phyloP scores from a whole-genome alignment of 2,797 vertebrate genomes.

The Neomorphus geoffroyi region DNA sequence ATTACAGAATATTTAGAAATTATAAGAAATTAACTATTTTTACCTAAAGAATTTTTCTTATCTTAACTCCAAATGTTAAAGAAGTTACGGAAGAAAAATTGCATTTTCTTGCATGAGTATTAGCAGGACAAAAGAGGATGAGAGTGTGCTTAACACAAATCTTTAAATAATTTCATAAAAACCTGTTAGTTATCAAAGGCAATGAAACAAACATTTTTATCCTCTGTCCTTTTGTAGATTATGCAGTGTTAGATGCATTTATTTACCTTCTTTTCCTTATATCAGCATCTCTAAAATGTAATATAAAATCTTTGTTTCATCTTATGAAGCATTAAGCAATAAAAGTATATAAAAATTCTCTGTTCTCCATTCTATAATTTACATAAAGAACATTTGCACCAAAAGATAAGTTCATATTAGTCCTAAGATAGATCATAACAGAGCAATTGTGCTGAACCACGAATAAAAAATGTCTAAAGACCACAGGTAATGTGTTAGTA shows the following conservation, averaged over 20 bases:
- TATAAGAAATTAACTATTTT: not conserved
- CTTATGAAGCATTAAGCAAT: constrained; percentile 39
- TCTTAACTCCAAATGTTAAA: not conserved
- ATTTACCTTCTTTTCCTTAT: not conserved
- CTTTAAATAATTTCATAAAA: not conserved
- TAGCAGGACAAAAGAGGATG: not conserved
- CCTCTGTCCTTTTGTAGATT: constrained; percentile 14
- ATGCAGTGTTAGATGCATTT: not conserved
- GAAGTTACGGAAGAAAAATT: not conserved
- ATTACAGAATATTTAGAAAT: not conserved
- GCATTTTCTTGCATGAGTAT: not conserved
- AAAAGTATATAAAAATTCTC: constrained; percentile 30
- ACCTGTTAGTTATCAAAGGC: not conserved
- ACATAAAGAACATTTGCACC: constrained; percentile 37
- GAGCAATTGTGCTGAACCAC: constrained; percentile 19
- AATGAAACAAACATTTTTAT: not conserved
- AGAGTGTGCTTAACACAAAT: not conserved
- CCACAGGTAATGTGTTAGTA: not conserved
- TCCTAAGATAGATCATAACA: not conserved
- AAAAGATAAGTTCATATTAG: constrained; percentile 17
- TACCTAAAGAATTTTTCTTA: not conserved
- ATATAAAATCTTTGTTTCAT: constrained; percentile 36
- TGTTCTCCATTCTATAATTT: constrained; percentile 19
- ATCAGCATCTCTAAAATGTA: not conserved
- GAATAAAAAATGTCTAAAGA: constrained; percentile 23